phyloP scores from a whole-genome alignment of 2,888 invertebrate species.

The Dioctria rufipes region DNA sequence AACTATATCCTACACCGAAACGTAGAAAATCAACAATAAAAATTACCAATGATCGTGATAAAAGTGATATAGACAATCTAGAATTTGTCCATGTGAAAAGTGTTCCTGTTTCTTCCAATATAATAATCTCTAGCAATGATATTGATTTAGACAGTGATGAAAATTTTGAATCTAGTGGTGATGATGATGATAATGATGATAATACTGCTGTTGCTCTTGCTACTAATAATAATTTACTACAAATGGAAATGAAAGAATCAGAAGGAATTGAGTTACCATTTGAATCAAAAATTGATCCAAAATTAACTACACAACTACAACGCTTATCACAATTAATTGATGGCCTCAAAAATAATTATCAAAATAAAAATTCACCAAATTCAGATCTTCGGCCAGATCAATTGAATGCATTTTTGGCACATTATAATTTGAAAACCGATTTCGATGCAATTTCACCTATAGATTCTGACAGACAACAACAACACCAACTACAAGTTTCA shows the following conservation, averaged over 20 bases:
- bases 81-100: slow-evolving; percentile 60
- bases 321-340: slow-evolving; percentile 69
- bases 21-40: slow-evolving; percentile 6
- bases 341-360: slow-evolving; percentile 68
- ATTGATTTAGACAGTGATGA: slow-evolving; percentile 54
- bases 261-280: slow-evolving; percentile 31
- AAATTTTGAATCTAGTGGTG: slow-evolving; percentile 67
- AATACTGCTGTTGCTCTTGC: too few relatives aligned
- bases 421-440: slow-evolving; percentile 69
- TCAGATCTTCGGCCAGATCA: slow-evolving; percentile 69
- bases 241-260: slow-evolving; percentile 59
- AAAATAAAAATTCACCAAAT: slow-evolving; percentile 62
- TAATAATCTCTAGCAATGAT: slow-evolving; percentile 5
- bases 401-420: slow-evolving; percentile 69
- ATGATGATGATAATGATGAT: slow-evolving; percentile 64
- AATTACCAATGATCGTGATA: not conserved
- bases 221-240: not conserved
- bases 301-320: slow-evolving; percentile 68
- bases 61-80: slow-evolving; percentile 23
- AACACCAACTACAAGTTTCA: slow-evolving; percentile 29
- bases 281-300: slow-evolving; percentile 65
- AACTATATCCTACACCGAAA: slow-evolving; percentile 36
- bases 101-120: slow-evolving; percentile 29
- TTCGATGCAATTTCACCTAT: slow-evolving; percentile 64
- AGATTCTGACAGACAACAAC: slow-evolving; percentile 47